These are phyloP conservation scores for Epiblema foenella DNA, from an alignment of 2,888 invertebrate species.

Conservation along the genomic window DNA sequence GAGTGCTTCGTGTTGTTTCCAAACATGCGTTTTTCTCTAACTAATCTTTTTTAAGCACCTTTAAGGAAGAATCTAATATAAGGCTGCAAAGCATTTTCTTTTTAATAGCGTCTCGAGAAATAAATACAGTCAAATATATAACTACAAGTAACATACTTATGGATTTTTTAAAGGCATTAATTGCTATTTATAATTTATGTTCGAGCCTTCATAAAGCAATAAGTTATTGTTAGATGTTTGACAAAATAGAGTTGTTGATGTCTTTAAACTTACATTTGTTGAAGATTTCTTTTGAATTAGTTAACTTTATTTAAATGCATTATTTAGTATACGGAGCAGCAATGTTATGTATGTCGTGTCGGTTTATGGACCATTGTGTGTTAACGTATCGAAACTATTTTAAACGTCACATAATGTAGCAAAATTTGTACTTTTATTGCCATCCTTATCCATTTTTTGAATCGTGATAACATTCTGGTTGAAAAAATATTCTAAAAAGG, in stretches of 20 bases:
- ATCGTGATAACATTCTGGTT: too few relatives aligned
- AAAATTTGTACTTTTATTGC: neutral
- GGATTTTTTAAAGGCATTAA: too few relatives aligned
- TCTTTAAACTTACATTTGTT: neutral
- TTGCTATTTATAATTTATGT: too few relatives aligned
- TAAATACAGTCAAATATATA: neutral
- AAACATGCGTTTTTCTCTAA: neutral
- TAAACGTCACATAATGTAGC: neutral
- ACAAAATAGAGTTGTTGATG: conserved; percentile 9
- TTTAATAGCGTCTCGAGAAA: neutral
- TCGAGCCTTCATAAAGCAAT: neutral
- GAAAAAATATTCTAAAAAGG: neutral
- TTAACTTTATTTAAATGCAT: conserved; percentile 21
- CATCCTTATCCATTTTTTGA: too few relatives aligned
- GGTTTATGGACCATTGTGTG: neutral
- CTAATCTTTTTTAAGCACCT: too few relatives aligned
- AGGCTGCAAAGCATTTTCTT: neutral
- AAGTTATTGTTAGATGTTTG: neutral
- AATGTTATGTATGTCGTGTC: neutral
- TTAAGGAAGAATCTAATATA: neutral
- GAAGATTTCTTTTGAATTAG: conserved; percentile 10
- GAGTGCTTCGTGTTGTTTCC: neutral
- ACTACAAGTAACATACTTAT: too few relatives aligned
- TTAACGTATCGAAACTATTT: neutral
- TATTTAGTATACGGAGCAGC: conserved; percentile 20